Evolutionary conservation across 2,113 vertebrate species (phyloP).

Genomic region (Oncorhynchus tshawytscha): DNA sequence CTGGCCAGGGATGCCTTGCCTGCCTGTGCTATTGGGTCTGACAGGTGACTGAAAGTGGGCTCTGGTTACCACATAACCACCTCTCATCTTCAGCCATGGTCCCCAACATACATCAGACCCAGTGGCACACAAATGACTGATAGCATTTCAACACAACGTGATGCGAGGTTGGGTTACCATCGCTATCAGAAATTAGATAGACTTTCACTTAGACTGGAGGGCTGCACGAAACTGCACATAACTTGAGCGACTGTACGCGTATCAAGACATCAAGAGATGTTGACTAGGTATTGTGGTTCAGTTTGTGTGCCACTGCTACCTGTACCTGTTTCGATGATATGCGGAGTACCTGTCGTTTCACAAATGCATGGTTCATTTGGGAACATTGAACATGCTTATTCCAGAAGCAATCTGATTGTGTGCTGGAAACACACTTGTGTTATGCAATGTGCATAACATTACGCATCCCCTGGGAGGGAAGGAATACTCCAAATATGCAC

Average conservation of each 20-base stretch:
- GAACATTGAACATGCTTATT: neutral
- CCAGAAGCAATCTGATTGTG: neutral
- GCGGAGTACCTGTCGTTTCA: neutral
- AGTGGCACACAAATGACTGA: neutral
- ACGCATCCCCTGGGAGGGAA: neutral
- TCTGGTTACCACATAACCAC: conserved; percentile 14
- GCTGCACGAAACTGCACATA: neutral
- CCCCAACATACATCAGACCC: neutral
- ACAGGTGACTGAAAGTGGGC: neutral
- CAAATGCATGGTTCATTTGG: neutral
- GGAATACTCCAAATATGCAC: neutral
- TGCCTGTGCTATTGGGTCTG: conserved; percentile 38
- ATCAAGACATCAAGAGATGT: neutral
- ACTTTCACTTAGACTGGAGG: neutral
- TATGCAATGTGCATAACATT: neutral
- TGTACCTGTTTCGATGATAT: neutral
- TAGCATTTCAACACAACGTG: neutral
- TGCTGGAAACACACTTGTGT: neutral
- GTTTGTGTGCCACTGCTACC: neutral
- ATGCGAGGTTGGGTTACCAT: neutral
- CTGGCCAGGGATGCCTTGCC: conserved; percentile 16
- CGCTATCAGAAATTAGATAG: neutral
- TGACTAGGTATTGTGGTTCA: neutral
- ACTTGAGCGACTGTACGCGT: neutral
- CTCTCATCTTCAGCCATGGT: conserved; percentile 14